A percentile compares a stretch with the other conserved stretches of the same genome.
These are phyloP conservation scores for Ivindomyrus marchei DNA, from an alignment of 2,113 vertebrate genomes.

Conservation along the genomic window DNA sequence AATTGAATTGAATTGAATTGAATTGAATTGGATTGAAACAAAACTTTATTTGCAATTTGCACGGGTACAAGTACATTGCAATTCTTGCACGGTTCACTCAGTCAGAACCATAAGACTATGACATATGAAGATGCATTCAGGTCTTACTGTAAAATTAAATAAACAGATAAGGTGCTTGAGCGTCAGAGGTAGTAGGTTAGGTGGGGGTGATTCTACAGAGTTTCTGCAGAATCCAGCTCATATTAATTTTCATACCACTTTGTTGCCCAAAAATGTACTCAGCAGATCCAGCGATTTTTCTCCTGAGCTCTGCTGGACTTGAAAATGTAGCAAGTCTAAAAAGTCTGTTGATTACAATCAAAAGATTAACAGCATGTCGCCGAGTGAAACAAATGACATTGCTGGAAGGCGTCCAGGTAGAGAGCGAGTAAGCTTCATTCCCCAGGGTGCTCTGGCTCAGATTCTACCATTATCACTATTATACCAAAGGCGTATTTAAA, in stretches of 20 bases:
- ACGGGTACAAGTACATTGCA: not conserved
- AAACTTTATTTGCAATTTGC: not conserved
- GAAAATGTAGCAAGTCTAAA: conserved; percentile 5
- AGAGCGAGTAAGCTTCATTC: conserved; percentile 13
- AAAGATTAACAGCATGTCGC: conserved; percentile 10
- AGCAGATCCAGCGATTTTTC: conserved; percentile 3
- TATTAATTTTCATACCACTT: not conserved
- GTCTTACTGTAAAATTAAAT: not conserved
- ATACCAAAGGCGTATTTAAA: conserved; percentile 38
- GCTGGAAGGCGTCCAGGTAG: conserved; percentile 10
- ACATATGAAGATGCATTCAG: not conserved
- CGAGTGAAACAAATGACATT: conserved; percentile 16
- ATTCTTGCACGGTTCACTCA: not conserved
- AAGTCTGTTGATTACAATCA: conserved; percentile 3
- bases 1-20: not conserved
- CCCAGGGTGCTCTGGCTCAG: conserved; percentile 29
- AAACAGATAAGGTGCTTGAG: not conserved
- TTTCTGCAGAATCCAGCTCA: not conserved
- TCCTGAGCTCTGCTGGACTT: conserved; percentile 2
- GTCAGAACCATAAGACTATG: not conserved
- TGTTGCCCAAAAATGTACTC: not conserved
- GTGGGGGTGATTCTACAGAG: not conserved
- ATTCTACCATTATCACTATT: conserved; percentile 22
- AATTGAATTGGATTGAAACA: not conserved
- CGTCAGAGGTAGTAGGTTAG: not conserved